phyloP scores from a whole-genome alignment of 1,140 invertebrate species.

The Probaryconus sp. region DNA sequence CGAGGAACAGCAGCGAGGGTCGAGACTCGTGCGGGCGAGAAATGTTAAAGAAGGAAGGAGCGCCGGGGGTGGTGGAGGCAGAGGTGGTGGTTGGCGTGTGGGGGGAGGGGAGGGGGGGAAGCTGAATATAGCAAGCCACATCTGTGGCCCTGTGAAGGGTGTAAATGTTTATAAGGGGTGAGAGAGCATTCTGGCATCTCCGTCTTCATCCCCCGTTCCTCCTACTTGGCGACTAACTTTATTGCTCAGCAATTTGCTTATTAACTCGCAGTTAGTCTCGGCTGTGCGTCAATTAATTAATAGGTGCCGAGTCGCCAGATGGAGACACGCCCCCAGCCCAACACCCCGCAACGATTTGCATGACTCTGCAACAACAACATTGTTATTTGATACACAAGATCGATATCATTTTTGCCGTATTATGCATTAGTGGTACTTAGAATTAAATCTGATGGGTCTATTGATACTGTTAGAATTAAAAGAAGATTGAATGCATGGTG shows the following conservation, averaged over 20 bases:
- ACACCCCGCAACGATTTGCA: slow-evolving; percentile 58
- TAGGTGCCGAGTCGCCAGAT: slow-evolving; percentile 74
- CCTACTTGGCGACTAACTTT: slow-evolving; percentile 70
- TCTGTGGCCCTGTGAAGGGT: slow-evolving; percentile 72
- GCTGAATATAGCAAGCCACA: slow-evolving; percentile 71
- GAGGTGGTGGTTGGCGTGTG: slow-evolving; percentile 6
- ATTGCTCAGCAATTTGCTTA: slow-evolving; percentile 78
- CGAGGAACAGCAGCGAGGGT: slow-evolving; percentile 47
- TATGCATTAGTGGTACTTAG: background rate
- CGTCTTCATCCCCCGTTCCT: slow-evolving; percentile 52
- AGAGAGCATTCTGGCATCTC: slow-evolving; percentile 57
- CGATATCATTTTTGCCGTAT: slow-evolving; percentile 25
- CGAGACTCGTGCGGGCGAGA: slow-evolving; percentile 42
- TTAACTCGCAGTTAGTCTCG: slow-evolving; percentile 77
- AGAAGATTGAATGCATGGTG: too few relatives aligned
- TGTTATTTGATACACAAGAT: slow-evolving; percentile 47
- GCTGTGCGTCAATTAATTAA: slow-evolving; percentile 77
- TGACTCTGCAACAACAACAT: slow-evolving; percentile 34
- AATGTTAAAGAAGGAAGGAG: slow-evolving; percentile 42
- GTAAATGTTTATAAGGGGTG: slow-evolving; percentile 65
- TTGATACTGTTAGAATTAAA: too few relatives aligned
- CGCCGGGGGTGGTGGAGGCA: background rate
- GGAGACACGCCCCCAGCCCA: slow-evolving; percentile 71
- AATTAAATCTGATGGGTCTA: too few relatives aligned
- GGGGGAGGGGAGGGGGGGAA: slow-evolving; percentile 2